phyloP scores from a whole-genome alignment of 2,797 vertebrate species.

The Enteromius treurensis region DNA sequence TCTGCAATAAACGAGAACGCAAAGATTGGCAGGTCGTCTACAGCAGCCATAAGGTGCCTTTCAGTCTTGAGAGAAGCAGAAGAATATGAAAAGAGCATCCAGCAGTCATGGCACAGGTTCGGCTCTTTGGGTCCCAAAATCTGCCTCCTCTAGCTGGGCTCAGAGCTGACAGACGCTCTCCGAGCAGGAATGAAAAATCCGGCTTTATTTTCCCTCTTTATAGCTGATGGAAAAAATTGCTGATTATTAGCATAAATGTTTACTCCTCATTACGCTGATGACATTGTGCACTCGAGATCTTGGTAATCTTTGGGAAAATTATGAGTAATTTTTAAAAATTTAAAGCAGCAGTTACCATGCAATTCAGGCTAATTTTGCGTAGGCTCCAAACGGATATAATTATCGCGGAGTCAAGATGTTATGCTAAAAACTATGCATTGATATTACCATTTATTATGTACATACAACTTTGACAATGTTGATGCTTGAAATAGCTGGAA shows the following conservation, averaged over 20 bases:
- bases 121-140: constrained; percentile 81
- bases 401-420: constrained; percentile 99
- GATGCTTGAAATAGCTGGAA: constrained; percentile 99
- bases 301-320: constrained; percentile 99
- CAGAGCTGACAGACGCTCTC: constrained; percentile 88
- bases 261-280: constrained; percentile 99
- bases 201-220: constrained; percentile 99
- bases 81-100: constrained; percentile 71
- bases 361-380: constrained; percentile 99
- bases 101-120: constrained; percentile 55
- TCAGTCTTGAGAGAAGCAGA: constrained; percentile 66
- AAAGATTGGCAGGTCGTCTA: constrained; percentile 44
- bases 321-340: constrained; percentile 99
- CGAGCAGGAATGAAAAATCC: constrained; percentile 97
- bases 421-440: constrained; percentile 99
- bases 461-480: constrained; percentile 99
- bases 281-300: constrained; percentile 99
- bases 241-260: constrained; percentile 99
- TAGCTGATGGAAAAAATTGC: constrained; percentile 99
- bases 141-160: constrained; percentile 74
- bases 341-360: constrained; percentile 99
- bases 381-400: constrained; percentile 99
- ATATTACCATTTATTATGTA: constrained; percentile 99
- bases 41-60: constrained; percentile 64
- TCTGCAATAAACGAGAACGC: constrained; percentile 16